Evolutionary conservation across 2,888 invertebrate species (phyloP).

Genomic region (Theretra japonica): DNA sequence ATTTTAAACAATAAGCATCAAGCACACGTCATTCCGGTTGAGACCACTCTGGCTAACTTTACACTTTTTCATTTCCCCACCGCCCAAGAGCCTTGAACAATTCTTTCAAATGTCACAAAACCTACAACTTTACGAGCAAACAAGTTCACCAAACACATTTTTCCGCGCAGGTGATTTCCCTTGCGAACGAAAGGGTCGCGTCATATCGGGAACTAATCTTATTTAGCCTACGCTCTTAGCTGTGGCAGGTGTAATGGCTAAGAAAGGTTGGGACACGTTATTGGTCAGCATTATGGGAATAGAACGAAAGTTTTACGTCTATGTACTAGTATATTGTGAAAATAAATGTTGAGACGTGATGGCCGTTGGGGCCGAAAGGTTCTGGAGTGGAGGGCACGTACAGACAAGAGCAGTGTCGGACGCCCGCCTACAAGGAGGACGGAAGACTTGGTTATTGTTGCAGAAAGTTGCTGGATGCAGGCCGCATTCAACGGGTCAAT

Average conservation of each 20-base stretch:
- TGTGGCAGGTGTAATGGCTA: conserved; percentile 12
- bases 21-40: not conserved
- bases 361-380: no score
- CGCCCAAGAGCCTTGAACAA: conserved; percentile 5
- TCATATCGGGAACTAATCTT: conserved; percentile 24
- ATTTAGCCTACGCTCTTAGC: conserved; percentile 15
- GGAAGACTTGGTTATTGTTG: no score
- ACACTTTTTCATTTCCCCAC: not conserved
- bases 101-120: conserved; percentile 25
- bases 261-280: not conserved
- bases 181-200: conserved; percentile 18
- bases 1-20: not conserved
- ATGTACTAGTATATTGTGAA: no score
- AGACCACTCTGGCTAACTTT: no score
- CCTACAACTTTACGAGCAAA: conserved; percentile 13
- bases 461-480: no score
- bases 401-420: no score
- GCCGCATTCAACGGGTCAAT: no score
- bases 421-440: no score
- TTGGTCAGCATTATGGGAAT: no score
- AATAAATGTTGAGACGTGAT: no score
- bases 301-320: no score
- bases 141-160: conserved; percentile 24
- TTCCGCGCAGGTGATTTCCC: conserved; percentile 23
- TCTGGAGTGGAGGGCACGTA: no score